A percentile compares a stretch with the other conserved stretches of the same genome.
phyloP scores from a whole-genome alignment of 2,888 invertebrate species.

The Incurvaria masculella region DNA sequence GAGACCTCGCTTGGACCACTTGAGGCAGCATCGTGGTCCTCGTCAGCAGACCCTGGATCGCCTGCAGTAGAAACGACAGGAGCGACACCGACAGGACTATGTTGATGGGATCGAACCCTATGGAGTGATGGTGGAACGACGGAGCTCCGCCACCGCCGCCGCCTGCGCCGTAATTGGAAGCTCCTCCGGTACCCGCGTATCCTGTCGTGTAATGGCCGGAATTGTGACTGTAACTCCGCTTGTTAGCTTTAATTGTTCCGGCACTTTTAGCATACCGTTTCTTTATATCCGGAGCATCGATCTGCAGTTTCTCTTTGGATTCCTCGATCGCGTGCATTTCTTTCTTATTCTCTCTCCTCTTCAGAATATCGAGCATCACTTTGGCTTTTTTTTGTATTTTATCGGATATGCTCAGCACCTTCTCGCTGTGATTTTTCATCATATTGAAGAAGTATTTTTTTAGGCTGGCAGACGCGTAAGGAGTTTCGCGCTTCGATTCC shows the following conservation, averaged over 20 bases:
- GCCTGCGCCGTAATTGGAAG: background rate
- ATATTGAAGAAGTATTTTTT: constrained; percentile 35
- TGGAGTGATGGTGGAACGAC: constrained; percentile 48
- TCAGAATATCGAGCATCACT: constrained; percentile 24
- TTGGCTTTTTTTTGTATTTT: constrained; percentile 42
- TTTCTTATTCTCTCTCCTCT: constrained; percentile 28
- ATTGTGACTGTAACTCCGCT: constrained; percentile 30
- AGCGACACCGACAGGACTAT: constrained; percentile 48
- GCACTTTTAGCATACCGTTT: background rate
- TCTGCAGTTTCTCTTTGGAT: constrained; percentile 9
- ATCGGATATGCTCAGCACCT: constrained; percentile 35
- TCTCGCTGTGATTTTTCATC: constrained; percentile 40
- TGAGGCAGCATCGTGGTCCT: constrained; percentile 38
- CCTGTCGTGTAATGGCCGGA: constrained; percentile 34
- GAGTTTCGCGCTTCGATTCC: constrained; percentile 22
- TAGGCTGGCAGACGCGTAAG: constrained; percentile 22
- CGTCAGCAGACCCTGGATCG: constrained; percentile 38
- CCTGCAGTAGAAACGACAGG: constrained; percentile 44
- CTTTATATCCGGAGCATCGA: constrained; percentile 12
- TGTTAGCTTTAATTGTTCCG: background rate
- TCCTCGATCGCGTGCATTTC: constrained; percentile 10
- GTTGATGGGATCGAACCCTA: constrained; percentile 51
- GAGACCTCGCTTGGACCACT: constrained; percentile 34
- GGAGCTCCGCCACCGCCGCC: constrained; percentile 12
- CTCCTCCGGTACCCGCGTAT: constrained; percentile 25